Evolutionary conservation across 2,888 invertebrate species (phyloP).

Genomic region (Hydropsyche betteni): DNA sequence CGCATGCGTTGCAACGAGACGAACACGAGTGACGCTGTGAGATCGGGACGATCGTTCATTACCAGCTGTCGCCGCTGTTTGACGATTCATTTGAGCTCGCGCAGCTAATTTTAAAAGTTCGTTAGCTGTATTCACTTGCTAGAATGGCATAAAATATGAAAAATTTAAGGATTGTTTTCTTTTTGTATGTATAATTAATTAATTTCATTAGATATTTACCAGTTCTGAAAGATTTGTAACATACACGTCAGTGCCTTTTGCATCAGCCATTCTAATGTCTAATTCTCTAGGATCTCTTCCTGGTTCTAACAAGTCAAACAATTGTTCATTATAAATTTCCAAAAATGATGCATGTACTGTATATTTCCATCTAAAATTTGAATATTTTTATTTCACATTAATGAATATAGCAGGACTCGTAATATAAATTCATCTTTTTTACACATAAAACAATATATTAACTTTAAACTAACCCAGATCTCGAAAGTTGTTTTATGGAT

Average conservation of each 20-base stretch:
- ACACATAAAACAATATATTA: neutral
- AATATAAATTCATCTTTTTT: conserved; percentile 1
- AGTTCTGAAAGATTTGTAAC: conserved; percentile 65
- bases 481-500: conserved; percentile 66
- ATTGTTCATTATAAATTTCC: conserved; percentile 77
- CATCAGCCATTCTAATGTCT: conserved; percentile 67
- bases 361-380: conserved; percentile 58
- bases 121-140: conserved; percentile 57
- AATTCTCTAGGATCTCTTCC: conserved; percentile 60
- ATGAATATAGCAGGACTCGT: no score
- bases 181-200: neutral
- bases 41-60: conserved; percentile 68
- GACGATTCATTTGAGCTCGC: conserved; percentile 64
- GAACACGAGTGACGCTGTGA: conserved; percentile 67
- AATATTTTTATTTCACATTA: neutral
- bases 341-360: conserved; percentile 70
- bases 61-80: conserved; percentile 66
- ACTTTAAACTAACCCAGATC: conserved; percentile 65
- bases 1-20: conserved; percentile 64
- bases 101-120: conserved; percentile 61
- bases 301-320: conserved; percentile 67
- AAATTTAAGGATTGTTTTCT: neutral
- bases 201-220: conserved; percentile 34
- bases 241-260: conserved; percentile 64
- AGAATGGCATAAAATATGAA: conserved; percentile 49